Base-by-base conservation (phyloP, 2,113 vertebrate genomes). In the Columba janthina region DNA sequence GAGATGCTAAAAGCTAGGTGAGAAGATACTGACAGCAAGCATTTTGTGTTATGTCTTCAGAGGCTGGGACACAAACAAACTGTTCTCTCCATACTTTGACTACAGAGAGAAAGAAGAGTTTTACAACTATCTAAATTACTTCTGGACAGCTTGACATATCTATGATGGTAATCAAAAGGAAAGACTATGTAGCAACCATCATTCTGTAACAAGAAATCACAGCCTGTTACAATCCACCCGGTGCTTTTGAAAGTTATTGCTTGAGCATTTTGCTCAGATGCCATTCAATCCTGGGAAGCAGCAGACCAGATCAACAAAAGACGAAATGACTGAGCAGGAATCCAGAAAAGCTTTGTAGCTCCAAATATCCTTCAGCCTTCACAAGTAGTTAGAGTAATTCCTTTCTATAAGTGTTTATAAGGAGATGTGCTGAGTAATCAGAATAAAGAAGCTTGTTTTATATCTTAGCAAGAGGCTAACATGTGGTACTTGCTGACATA, bases 101-200 rank as follows among this genome's bases (percentile, higher is more conserved):
- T 91, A 61, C 10, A 67, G 32, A 78, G 31, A 46, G 88, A 87
- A 72, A 48, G 53, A 67, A 86, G 74, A 84, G 26, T 44, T 94
- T 84, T 80, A 46, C 70, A 79, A 3, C 54, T 73, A 71, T 77
- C 64, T 89, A 70, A 74, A 93, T 90, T 82, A 82, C 32, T 62
- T 92, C 71, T 79, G 69, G 42, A 65, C 83, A 53, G 58, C 34
- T 93, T 79, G 78, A 88, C 31, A 62, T 70, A 82, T 54, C 83
- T 93, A 24, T 85, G 67, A 72, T 65, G 53, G 81, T 86, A 96
- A 80, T 71, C 10, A 81, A 95, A 96, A 77, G 22, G 50, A 96
- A 76, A 90, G 24, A 56, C 54, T 78, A 67, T 4, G 8, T 42
- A 82, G 74, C 62, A 92, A 56, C 38, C 38, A 90, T 34, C 54